Evolutionary conservation across 2,797 vertebrate genomes (phyloP).

Genomic region (Craterocephalus amniculus): DNA sequence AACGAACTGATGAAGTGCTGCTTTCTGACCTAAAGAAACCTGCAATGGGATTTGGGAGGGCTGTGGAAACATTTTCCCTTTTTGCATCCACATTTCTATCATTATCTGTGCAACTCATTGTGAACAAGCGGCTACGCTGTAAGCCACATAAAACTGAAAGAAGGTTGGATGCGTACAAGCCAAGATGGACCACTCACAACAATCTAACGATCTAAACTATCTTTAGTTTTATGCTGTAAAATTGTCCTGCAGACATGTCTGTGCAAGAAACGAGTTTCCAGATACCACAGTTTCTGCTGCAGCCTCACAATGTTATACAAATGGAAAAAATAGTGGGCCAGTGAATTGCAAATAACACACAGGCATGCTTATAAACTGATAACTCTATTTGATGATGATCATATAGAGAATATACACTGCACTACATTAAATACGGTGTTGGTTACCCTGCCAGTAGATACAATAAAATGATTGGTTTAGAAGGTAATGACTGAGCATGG

Average conservation of each 20-base stretch:
- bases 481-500: background rate
- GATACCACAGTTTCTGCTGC: slow-evolving; percentile 2
- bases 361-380: background rate
- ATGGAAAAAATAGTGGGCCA: slow-evolving; percentile 12
- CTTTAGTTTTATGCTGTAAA: slow-evolving; percentile 20
- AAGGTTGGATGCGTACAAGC: slow-evolving; percentile 23
- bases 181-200: slow-evolving; percentile 15
- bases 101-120: slow-evolving; percentile 33
- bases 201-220: slow-evolving; percentile 22
- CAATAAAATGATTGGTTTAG: background rate
- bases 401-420: too few relatives aligned
- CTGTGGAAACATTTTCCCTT: slow-evolving; percentile 30
- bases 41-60: slow-evolving; percentile 18
- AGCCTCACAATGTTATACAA: slow-evolving; percentile 6
- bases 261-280: slow-evolving; percentile 17
- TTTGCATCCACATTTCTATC: slow-evolving; percentile 34
- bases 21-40: slow-evolving; percentile 27
- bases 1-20: slow-evolving; percentile 34
- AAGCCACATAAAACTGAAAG: slow-evolving; percentile 19
- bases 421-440: background rate
- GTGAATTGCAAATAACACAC: slow-evolving; percentile 12
- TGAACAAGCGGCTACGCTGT: slow-evolving; percentile 27
- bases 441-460: background rate
- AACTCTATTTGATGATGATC: background rate
- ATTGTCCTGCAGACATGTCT: slow-evolving; percentile 26